phyloP scores from a whole-genome alignment of 2,888 invertebrate species.

The Dysmachus trigonus region DNA sequence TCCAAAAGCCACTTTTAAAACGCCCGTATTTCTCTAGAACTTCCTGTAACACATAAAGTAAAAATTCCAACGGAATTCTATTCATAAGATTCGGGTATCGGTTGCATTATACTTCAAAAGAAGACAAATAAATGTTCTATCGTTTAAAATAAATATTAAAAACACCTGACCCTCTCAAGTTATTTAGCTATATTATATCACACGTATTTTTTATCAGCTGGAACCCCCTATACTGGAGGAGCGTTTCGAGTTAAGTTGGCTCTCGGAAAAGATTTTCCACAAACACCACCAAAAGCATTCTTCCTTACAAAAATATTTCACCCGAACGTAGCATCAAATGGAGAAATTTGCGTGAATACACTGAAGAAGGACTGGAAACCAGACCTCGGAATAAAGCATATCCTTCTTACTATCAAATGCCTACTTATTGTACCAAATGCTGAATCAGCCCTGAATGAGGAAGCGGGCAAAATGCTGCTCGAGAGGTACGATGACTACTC shows the following conservation, averaged over 20 bases:
- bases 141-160: too few relatives aligned
- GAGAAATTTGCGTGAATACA: constrained; percentile 97
- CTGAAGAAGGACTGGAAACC: constrained; percentile 96
- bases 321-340: constrained; percentile 92
- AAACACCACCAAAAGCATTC: constrained; percentile 89
- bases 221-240: constrained; percentile 91
- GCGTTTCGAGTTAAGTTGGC: constrained; percentile 88
- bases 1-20: too few relatives aligned
- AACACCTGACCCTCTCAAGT: too few relatives aligned
- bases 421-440: constrained; percentile 96
- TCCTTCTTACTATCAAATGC: constrained; percentile 92
- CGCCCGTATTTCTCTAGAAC: too few relatives aligned
- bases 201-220: constrained; percentile 67
- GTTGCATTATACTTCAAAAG: too few relatives aligned
- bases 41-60: too few relatives aligned
- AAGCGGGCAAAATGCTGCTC: constrained; percentile 91
- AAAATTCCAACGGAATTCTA: too few relatives aligned
- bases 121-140: too few relatives aligned
- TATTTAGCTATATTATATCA: too few relatives aligned
- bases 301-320: constrained; percentile 97
- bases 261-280: constrained; percentile 91
- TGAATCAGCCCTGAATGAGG: constrained; percentile 96
- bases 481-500: constrained; percentile 95
- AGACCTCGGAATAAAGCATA: constrained; percentile 93
- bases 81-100: too few relatives aligned